A percentile compares a stretch with the other conserved stretches of the same genome.
phyloP scores from a whole-genome alignment of 2,113 vertebrate genomes.

The Bubo blakistoni region DNA sequence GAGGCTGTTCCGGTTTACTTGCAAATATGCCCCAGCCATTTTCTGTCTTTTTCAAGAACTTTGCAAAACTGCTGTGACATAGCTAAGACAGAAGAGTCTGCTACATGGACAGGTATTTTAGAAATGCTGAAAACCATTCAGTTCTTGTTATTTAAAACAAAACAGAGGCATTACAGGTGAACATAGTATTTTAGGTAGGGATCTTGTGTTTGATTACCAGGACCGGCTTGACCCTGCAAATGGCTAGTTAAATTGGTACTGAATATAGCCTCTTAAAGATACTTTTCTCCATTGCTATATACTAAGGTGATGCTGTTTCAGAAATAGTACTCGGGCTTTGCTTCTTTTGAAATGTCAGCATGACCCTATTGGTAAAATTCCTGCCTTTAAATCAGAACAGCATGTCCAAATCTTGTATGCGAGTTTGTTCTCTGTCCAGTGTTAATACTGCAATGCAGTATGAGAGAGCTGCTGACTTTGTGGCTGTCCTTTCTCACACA shows the following conservation, averaged over 20 bases:
- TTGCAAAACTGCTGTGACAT: not conserved
- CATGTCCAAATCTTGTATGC: not conserved
- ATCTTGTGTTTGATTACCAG: not conserved
- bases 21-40: not conserved
- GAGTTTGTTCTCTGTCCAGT: conserved; percentile 35
- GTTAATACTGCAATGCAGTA: conserved; percentile 32
- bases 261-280: not conserved
- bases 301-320: not conserved
- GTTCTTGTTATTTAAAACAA: not conserved
- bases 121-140: not conserved
- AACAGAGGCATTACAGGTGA: not conserved
- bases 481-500: not conserved
- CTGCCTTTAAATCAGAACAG: not conserved
- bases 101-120: not conserved
- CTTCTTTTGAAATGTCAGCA: not conserved
- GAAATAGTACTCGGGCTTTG: not conserved
- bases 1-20: not conserved
- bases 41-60: not conserved
- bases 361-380: not conserved
- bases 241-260: not conserved
- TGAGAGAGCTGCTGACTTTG: not conserved
- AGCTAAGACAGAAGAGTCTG: not conserved
- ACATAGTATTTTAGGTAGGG: not conserved
- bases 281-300: not conserved
- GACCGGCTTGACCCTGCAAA: not conserved